Evolutionary conservation across 1,140 invertebrate genomes (phyloP), one percentile per base, ranked within the genome.

Genomic region (Archivesica marissinica): DNA sequence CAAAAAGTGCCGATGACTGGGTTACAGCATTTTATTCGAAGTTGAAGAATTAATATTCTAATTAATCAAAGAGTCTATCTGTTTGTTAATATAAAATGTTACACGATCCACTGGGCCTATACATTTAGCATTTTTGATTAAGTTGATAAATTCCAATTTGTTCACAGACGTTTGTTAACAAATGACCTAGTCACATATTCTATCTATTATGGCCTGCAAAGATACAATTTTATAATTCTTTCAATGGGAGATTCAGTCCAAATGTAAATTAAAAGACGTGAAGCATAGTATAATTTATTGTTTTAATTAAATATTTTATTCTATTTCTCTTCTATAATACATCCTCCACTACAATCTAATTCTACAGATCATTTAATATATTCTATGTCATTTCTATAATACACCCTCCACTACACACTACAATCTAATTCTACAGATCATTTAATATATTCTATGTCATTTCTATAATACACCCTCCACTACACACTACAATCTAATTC

Each of bases 121-220:
- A 7, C 59, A 64, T 64, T 64, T 4, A 11, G n/a, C n/a, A n/a
- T n/a, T n/a, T n/a, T n/a, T n/a, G n/a, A n/a, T n/a, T n/a, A n/a
- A n/a, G n/a, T n/a, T n/a, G n/a, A 64, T 2, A 20, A 35, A 33
- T 64, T 59, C 20, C 13, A 35, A 35, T 64, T 64, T 25, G 13
- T 59, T 64, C 30, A 17, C 30, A 64, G 3, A 2, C 13, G 20
- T 64, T 64, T 64, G 59, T 64, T 64, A 64, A 64, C 30, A 7
- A 64, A 64, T 64, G 59, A 64, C 59, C 59, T 64, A 64, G 59
- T 64, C 59, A 64, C 30, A 64, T 35, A 64, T 35, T 17, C 15
- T 33, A 64, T n/a, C 33, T 64, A 35, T n/a, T n/a, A n/a, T n/a
- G n/a, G n/a, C 59, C 28, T 64, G 59, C 59, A 64, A 20, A 35